Conservation (phyloP, 2,113 vertebrate species). For the Phycodurus eques region DNA sequence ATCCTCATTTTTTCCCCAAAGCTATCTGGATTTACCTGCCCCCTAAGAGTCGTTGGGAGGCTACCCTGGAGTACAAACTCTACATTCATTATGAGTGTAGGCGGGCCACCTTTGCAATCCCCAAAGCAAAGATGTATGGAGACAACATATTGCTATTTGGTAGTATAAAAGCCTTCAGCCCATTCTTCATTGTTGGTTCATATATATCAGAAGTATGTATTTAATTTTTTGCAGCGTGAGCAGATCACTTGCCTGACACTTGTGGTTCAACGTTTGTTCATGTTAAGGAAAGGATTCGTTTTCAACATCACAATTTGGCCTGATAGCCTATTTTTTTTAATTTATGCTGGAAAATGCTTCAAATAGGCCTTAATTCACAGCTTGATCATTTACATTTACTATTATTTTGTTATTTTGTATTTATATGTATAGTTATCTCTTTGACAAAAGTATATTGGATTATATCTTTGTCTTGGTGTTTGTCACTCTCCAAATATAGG, state of each 20-base stretch:
- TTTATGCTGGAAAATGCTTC: constrained; percentile 28
- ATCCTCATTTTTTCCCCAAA: constrained; percentile 72
- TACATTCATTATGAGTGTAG: constrained; percentile 77
- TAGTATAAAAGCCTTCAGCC: constrained; percentile 65
- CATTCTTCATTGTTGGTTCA: constrained; percentile 69
- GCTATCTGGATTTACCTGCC: constrained; percentile 74
- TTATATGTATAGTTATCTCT: background rate
- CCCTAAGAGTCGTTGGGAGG: constrained; percentile 72
- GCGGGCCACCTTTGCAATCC: constrained; percentile 74
- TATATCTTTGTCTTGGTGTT: background rate
- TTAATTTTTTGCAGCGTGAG: constrained; percentile 35
- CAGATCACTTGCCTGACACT: constrained; percentile 39
- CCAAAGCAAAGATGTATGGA: constrained; percentile 69
- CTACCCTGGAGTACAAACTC: constrained; percentile 70
- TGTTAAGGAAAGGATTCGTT: constrained; percentile 37
- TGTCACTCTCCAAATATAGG: background rate
- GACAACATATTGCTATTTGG: constrained; percentile 74
- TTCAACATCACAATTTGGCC: constrained; percentile 44
- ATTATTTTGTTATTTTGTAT: background rate
- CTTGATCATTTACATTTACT: background rate
- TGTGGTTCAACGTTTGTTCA: constrained; percentile 34
- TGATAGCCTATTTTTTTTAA: constrained; percentile 36
- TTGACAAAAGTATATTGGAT: background rate
- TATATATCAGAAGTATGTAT: constrained; percentile 52
- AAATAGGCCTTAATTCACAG: constrained; percentile 33